Base-by-base conservation (phyloP, 2,888 invertebrate genomes). In the Netelia fuscicornis region DNA sequence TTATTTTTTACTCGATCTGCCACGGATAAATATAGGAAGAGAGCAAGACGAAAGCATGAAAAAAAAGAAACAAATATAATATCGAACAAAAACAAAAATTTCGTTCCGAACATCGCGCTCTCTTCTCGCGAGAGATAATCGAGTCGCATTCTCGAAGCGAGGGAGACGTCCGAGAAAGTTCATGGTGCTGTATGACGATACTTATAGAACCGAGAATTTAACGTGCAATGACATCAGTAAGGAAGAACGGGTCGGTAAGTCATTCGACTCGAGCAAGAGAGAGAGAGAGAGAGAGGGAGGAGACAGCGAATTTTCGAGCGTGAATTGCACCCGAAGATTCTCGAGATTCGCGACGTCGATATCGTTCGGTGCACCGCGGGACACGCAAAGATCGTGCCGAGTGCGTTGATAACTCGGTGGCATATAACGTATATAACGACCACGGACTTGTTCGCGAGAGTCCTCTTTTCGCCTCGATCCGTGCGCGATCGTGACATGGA, bases 161-260 rank as follows among this genome's bases (percentile, higher is more conserved):
- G 83, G 81, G 86, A 83, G 86, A 65, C 74, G 42, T 71, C n/a
- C 3, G 37, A 68, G 23, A 68, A 44, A 62, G 58, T 44, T 67
- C 20, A n/a, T 68, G 70, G 20, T n/a, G 68, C 48, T 37, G 58
- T 74, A 74, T 75, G 74, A 70, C 75, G 64, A 88, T 77, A 90
- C 86, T 92, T 91, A 92, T 90, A 88, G 91, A 90, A 89, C 89
- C 89, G 89, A 89, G 70, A 70, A 30, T 79, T 70, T 70, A 25
- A 13, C 89, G 88, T 56, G 90, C 92, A 92, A 92, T 92, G 90
- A 91, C 92, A 91, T 92, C 90, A 89, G 92, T 92, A 92, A 92
- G 88, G 88, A 88, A 89, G 87, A 90, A 89, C 91, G 88, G 89
- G 90, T 90, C 89, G 88, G 91, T 91, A 90, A 88, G 90, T 92